A percentile compares a stretch with the other conserved stretches of the same genome.
Conservation (phyloP, 1,140 invertebrate genomes). For the Mesaphorura yosii region DNA sequence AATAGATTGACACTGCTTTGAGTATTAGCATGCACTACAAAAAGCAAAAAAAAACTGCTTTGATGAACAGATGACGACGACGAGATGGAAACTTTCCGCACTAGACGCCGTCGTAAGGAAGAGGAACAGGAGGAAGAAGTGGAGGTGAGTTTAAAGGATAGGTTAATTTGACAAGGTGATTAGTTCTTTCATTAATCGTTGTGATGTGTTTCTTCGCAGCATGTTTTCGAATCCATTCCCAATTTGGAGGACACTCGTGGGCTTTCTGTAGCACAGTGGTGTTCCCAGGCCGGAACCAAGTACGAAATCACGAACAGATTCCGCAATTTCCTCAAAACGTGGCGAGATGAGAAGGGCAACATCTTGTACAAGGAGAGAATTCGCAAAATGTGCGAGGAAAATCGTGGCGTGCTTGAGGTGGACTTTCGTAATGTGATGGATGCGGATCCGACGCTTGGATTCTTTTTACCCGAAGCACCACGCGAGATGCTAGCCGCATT, state of each 20-base stretch:
- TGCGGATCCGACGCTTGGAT: conserved; percentile 85
- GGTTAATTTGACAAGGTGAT: not conserved
- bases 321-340: conserved; percentile 86
- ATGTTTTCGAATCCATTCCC: conserved; percentile 83
- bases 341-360: conserved; percentile 71
- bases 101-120: conserved; percentile 50
- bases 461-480: conserved; percentile 94
- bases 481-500: conserved; percentile 91
- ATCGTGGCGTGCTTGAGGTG: conserved; percentile 74
- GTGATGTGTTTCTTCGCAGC: conserved; percentile 7
- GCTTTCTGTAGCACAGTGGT: conserved; percentile 86
- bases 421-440: conserved; percentile 83
- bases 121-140: conserved; percentile 76
- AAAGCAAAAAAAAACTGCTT: too few relatives aligned
- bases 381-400: conserved; percentile 80
- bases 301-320: conserved; percentile 96
- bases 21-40: too few relatives aligned
- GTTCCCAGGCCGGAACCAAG: conserved; percentile 84
- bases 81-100: conserved; percentile 49
- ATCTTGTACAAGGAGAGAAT: conserved; percentile 90
- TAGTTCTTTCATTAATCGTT: conserved; percentile 2
- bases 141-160: conserved; percentile 39
- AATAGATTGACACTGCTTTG: not conserved
- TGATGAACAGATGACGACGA: conserved; percentile 54
- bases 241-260: conserved; percentile 94